A percentile compares a stretch with the other conserved stretches of the same genome.
phyloP scores from a whole-genome alignment of 2,797 vertebrate genomes.

The Gobionotothen gibberifrons region DNA sequence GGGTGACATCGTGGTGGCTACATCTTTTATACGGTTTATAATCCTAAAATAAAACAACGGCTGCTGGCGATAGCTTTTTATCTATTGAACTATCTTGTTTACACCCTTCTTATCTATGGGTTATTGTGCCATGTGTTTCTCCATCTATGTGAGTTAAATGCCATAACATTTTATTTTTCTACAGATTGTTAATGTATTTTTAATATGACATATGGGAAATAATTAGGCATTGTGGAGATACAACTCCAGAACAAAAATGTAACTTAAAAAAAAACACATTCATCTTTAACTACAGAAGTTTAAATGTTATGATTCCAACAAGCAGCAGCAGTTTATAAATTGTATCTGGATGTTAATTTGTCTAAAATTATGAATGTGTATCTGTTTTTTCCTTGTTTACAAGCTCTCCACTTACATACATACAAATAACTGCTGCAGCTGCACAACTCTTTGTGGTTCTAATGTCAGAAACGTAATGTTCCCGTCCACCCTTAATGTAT shows the following conservation, averaged over 20 bases:
- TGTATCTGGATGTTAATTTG: no score
- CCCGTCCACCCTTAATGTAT: constrained; percentile 34
- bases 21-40: no score
- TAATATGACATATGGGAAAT: constrained; percentile 19
- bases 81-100: background rate
- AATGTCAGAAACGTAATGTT: constrained; percentile 21
- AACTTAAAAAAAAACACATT: background rate
- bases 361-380: background rate
- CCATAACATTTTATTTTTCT: background rate
- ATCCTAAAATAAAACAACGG: constrained; percentile 1
- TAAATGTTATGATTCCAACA: background rate
- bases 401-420: background rate
- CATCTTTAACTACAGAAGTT: constrained; percentile 3
- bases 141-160: background rate
- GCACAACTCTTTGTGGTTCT: background rate
- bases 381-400: background rate
- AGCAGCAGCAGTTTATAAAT: background rate
- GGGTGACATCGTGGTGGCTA: no score
- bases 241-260: background rate
- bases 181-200: constrained; percentile 1
- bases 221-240: constrained; percentile 31
- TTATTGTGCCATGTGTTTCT: background rate
- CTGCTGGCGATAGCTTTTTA: background rate
- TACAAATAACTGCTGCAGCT: constrained; percentile 23
- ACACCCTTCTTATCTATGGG: background rate